Evolutionary conservation across 1,140 invertebrate species (phyloP).

Genomic region (Triops cancriformis): DNA sequence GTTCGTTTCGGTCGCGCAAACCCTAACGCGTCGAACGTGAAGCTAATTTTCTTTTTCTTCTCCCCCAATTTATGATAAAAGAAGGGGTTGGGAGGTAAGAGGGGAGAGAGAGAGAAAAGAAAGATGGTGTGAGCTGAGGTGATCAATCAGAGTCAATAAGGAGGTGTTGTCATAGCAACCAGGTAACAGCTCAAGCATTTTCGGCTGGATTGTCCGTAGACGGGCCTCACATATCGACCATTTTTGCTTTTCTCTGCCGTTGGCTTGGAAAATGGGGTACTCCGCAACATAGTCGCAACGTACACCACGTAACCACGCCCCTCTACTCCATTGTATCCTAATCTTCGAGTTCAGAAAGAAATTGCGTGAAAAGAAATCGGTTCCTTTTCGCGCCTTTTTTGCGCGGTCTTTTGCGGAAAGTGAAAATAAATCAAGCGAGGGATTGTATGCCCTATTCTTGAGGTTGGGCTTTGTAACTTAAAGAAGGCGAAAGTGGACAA

Average conservation of each 20-base stretch:
- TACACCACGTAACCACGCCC: not conserved
- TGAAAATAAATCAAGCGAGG: not conserved
- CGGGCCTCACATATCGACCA: not conserved
- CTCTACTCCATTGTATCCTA: not conserved
- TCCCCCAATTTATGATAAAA: not conserved
- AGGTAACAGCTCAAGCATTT: not conserved
- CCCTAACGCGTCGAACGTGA: not conserved
- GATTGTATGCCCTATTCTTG: not conserved
- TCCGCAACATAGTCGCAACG: not conserved
- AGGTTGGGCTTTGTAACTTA: not conserved
- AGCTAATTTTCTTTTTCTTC: not conserved
- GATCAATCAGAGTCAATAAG: conserved; percentile 14
- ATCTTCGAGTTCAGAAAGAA: not conserved
- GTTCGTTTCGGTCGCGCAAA: not conserved
- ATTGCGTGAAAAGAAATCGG: not conserved
- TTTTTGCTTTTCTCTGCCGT: not conserved
- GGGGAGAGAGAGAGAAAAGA: not conserved
- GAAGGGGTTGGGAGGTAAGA: not conserved
- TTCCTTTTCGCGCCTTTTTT: not conserved
- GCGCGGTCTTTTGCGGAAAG: not conserved
- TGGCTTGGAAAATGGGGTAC: not conserved
- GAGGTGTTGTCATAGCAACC: conserved; percentile 9
- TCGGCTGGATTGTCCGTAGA: not conserved
- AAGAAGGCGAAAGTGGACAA: not conserved
- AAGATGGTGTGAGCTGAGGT: not conserved